Evolutionary conservation across 2,888 invertebrate genomes (phyloP).

Genomic region (Pristionchus japonicus): DNA sequence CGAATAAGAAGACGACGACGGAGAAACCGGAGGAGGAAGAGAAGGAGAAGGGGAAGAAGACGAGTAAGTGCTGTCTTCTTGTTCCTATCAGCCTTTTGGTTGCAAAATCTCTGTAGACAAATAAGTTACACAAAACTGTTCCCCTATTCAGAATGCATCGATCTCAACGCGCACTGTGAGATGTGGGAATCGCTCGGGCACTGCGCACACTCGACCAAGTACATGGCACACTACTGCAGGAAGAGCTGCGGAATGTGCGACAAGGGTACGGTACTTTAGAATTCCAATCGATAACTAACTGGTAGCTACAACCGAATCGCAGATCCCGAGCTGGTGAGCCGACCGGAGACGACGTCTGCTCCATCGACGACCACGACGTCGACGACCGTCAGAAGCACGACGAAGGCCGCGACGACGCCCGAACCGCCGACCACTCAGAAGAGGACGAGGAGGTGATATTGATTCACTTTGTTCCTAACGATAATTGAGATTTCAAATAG

Average conservation of each 20-base stretch:
- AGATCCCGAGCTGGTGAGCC: conserved; percentile 41
- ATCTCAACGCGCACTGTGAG: conserved; percentile 75
- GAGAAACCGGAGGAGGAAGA: not conserved
- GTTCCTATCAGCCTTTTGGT: too few species aligned
- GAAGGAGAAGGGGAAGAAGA: conserved; percentile 51
- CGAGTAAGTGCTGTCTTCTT: conserved; percentile 49
- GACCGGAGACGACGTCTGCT: not conserved
- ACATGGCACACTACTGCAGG: conserved; percentile 75
- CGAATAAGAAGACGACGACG: conserved; percentile 30
- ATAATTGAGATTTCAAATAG: too few species aligned
- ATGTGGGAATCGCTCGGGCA: conserved; percentile 76
- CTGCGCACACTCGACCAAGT: conserved; percentile 74
- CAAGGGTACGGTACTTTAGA: not conserved
- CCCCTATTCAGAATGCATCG: conserved; percentile 67
- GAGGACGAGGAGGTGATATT: conserved; percentile 10
- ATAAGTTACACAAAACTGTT: not conserved
- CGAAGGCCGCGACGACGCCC: not conserved
- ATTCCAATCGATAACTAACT: too few species aligned
- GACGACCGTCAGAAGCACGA: conserved; percentile 5
- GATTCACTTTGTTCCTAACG: not conserved
- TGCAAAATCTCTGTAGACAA: too few species aligned
- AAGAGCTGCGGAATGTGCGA: conserved; percentile 66
- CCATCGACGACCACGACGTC: not conserved
- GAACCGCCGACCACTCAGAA: not conserved
- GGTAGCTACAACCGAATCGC: not conserved